Evolutionary conservation across 1,140 invertebrate species (phyloP).

Genomic region (Drosophila bifasciata): DNA sequence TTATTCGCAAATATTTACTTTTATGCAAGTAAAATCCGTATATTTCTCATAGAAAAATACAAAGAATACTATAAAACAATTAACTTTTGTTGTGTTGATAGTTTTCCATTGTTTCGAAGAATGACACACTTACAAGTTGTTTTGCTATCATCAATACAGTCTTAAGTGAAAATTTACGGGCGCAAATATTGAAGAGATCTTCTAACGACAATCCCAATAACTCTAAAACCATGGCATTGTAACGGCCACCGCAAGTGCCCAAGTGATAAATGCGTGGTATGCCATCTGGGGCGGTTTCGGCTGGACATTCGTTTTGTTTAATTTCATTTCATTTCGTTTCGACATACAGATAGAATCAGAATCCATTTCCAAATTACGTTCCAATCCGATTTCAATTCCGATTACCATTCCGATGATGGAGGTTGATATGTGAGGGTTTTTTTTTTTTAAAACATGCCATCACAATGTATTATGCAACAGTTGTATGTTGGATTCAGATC

Average conservation of each 20-base stretch:
- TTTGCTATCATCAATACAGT: conserved; percentile 92
- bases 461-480: conserved; percentile 63
- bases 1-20: no score
- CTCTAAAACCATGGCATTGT: conserved; percentile 92
- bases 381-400: conserved; percentile 34
- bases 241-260: conserved; percentile 92
- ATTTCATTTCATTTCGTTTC: not conserved
- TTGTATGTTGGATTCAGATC: conserved; percentile 36
- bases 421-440: conserved; percentile 31
- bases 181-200: conserved; percentile 92
- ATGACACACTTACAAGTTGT: conserved; percentile 85
- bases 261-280: conserved; percentile 94
- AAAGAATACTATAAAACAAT: conserved; percentile 18
- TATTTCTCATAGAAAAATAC: conserved; percentile 30
- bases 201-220: conserved; percentile 91
- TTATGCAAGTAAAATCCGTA: conserved; percentile 34
- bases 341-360: not conserved
- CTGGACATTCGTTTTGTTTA: conserved; percentile 41
- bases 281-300: conserved; percentile 86
- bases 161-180: conserved; percentile 91
- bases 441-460: conserved; percentile 50
- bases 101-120: conserved; percentile 18
- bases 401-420: conserved; percentile 25
- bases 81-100: conserved; percentile 15
- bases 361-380: conserved; percentile 24